Conservation (phyloP, 2,797 vertebrate genomes). For the Thamnophis elegans region DNA sequence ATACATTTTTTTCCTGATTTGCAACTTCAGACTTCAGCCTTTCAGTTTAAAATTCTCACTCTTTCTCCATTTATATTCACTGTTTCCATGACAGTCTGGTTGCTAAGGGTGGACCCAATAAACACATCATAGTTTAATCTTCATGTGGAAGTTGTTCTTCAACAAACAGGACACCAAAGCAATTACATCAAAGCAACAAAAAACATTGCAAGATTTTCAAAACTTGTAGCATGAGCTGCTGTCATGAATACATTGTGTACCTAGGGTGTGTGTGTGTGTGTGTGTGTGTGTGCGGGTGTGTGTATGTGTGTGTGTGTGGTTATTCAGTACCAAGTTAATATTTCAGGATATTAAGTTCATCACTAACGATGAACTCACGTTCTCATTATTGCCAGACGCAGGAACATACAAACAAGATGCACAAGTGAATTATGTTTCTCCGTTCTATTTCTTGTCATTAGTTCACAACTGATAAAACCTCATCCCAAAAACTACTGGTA, state of each 20-base stretch:
- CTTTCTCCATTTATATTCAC: conserved; percentile 47
- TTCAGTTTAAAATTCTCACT: conserved; percentile 44
- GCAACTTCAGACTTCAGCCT: conserved; percentile 42
- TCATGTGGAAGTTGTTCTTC: conserved; percentile 61
- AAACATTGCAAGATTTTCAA: background rate
- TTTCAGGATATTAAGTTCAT: background rate
- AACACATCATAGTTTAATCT: conserved; percentile 62
- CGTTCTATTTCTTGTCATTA: background rate
- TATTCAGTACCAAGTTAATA: background rate
- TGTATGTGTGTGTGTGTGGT: background rate
- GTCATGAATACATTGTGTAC: background rate
- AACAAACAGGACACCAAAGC: conserved; percentile 32
- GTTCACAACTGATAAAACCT: background rate
- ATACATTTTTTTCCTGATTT: conserved; percentile 24
- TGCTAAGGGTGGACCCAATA: conserved; percentile 68
- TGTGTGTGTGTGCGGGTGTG: background rate
- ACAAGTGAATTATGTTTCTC: background rate
- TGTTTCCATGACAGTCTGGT: conserved; percentile 74
- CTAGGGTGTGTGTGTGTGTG: background rate
- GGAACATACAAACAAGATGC: background rate
- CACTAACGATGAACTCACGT: background rate
- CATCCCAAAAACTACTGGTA: background rate
- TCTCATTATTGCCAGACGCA: background rate
- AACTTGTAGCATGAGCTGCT: background rate
- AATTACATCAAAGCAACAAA: background rate